These are phyloP conservation scores for Ectobius pallidus DNA, from an alignment of 2,888 invertebrate species.

Conservation along the genomic window DNA sequence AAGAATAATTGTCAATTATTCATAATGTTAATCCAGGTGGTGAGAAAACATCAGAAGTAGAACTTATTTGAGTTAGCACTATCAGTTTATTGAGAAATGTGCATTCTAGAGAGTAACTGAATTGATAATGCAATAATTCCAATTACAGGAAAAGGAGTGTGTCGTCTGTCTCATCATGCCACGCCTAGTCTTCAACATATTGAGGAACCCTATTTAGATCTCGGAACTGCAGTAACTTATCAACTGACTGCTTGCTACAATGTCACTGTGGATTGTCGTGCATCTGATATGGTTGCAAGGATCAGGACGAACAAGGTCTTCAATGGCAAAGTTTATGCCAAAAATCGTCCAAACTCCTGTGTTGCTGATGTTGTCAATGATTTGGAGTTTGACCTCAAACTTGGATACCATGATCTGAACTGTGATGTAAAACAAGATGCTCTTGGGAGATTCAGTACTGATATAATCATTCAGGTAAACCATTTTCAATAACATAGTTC, in stretches of 20 bases:
- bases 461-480: constrained; percentile 56
- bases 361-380: constrained; percentile 54
- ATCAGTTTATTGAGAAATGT: too few species aligned
- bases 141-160: constrained; percentile 51
- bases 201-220: constrained; percentile 53
- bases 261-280: constrained; percentile 54
- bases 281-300: constrained; percentile 55
- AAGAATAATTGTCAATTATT: too few species aligned
- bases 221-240: constrained; percentile 52
- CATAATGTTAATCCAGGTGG: too few species aligned
- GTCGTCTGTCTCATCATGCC: constrained; percentile 55
- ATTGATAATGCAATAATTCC: too few species aligned
- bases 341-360: constrained; percentile 56
- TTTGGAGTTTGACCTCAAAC: constrained; percentile 53
- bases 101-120: too few species aligned
- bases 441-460: constrained; percentile 53
- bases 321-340: constrained; percentile 57
- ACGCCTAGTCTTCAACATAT: constrained; percentile 49
- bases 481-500: too few species aligned
- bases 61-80: too few species aligned
- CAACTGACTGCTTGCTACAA: constrained; percentile 57
- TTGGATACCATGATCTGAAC: constrained; percentile 55
- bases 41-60: too few species aligned
- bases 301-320: constrained; percentile 55
- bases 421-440: constrained; percentile 55